These are phyloP conservation scores for Drosophila kepulauana DNA, from an alignment of 1,140 invertebrate species.

Conservation along the genomic window DNA sequence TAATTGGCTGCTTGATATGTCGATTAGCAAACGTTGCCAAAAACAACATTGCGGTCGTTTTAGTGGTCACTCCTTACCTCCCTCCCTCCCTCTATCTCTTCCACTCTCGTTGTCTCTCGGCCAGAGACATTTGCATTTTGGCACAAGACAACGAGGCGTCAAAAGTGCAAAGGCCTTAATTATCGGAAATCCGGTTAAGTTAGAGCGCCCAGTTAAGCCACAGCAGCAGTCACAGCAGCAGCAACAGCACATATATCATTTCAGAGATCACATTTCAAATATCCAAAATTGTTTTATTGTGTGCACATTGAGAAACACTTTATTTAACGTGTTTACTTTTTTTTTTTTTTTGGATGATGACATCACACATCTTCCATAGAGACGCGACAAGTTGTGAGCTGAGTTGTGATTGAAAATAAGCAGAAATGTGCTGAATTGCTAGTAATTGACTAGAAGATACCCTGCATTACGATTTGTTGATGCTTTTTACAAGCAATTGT, in stretches of 20 bases:
- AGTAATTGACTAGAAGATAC: constrained; percentile 3
- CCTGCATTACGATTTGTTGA: not conserved
- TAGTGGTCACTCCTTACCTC: not conserved
- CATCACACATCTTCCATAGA: constrained; percentile 57
- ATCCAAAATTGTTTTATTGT: constrained; percentile 49
- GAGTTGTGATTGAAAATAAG: constrained; percentile 39
- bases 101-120: not conserved
- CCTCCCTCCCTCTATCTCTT: too few relatives aligned
- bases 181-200: constrained; percentile 73
- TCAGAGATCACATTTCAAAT: constrained; percentile 36
- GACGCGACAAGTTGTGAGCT: constrained; percentile 39
- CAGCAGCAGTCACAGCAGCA: constrained; percentile 4
- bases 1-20: constrained; percentile 39
- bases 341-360: constrained; percentile 61
- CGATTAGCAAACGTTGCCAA: constrained; percentile 27
- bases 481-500: too few relatives aligned
- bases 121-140: constrained; percentile 56
- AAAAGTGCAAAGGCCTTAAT: constrained; percentile 61
- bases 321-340: constrained; percentile 56
- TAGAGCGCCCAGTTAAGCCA: constrained; percentile 12
- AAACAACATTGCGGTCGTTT: constrained; percentile 33
- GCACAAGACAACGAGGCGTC: constrained; percentile 64
- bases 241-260: constrained; percentile 38
- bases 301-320: constrained; percentile 68
- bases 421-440: not conserved